Base-by-base conservation (phyloP, 2,797 vertebrate species). In the Amniataba percoides region DNA sequence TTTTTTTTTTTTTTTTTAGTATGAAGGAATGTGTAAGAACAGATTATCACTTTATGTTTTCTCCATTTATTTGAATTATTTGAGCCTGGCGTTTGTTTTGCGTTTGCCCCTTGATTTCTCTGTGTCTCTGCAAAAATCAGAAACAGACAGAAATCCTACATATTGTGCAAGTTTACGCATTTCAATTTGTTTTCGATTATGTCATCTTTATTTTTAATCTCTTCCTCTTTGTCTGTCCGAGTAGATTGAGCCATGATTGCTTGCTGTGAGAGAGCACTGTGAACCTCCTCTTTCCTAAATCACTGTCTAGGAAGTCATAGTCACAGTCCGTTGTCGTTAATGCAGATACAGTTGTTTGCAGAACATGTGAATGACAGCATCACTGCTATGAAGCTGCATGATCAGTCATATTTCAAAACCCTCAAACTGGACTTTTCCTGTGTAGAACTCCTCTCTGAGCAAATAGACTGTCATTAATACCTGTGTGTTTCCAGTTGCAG, bases 201-300 rank as follows among this genome's bases (percentile, higher is more conserved):
- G 23, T 55, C 49, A 27, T 59, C 72, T 27, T 60, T 48, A 42
- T 69, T 67, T 27, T 62, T 23, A 57, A 31, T 16, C 13, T 46
- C 45, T 11, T 40, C 9, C 12, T 21, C 51, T 57, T 71, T 83
- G 67, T 64, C 67, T 72, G 69, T 72, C 52, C 25, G 19, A 36
- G 60, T 79, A 84, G 51, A 76, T 77, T 71, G 65, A 86, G 72
- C 77, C 72, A 63, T 83, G 56, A 78, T 48, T 53, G 71, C 80
- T 78, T 82, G 66, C 73, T 77, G 70, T 88, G 88, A 87, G 84
- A 80, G 80, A 74, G 74, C 87, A 88, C 87, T 87, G 87, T 90
- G 85, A 89, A 77, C 57, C 48, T 82, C 58, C 65, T 81, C 53
- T 67, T 63, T 74, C 77, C 39, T 63, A 74, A 81, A 82, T 58